Evolutionary conservation across 2,113 vertebrate genomes (phyloP).

Genomic region (Aspiorhynchus laticeps): DNA sequence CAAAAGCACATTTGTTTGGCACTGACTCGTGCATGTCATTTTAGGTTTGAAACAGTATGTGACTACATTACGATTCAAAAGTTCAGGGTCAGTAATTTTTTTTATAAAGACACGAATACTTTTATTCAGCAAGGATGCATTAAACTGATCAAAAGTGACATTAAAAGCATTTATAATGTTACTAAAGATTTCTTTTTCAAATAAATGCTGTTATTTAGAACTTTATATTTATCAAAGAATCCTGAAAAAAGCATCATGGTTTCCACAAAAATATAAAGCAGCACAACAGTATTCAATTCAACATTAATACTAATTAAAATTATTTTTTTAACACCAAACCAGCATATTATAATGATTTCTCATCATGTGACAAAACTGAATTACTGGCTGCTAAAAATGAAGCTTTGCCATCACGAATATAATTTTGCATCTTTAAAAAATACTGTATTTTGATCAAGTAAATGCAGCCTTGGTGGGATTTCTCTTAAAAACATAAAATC

Average conservation of each 20-base stretch:
- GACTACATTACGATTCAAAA: not conserved
- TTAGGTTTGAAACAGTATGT: not conserved
- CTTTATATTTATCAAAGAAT: not conserved
- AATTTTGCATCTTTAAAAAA: not conserved
- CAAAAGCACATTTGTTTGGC: not conserved
- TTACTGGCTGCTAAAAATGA: too few relatives aligned
- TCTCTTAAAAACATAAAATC: not conserved
- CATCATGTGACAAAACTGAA: not conserved
- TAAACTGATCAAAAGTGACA: not conserved
- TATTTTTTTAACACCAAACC: not conserved
- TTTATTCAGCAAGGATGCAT: not conserved
- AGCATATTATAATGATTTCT: not conserved
- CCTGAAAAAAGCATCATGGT: not conserved
- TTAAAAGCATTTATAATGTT: not conserved
- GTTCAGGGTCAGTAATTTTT: not conserved
- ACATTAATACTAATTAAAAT: not conserved
- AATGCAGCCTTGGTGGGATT: not conserved
- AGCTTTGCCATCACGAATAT: not conserved
- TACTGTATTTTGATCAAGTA: not conserved
- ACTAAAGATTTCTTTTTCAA: not conserved
- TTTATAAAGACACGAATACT: not conserved
- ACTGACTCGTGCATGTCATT: not conserved
- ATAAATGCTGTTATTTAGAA: not conserved
- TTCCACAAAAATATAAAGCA: not conserved
- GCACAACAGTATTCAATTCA: not conserved